Evolutionary conservation across 2,888 invertebrate genomes (phyloP).

Genomic region (Eudasyphora cyanicolor): DNA sequence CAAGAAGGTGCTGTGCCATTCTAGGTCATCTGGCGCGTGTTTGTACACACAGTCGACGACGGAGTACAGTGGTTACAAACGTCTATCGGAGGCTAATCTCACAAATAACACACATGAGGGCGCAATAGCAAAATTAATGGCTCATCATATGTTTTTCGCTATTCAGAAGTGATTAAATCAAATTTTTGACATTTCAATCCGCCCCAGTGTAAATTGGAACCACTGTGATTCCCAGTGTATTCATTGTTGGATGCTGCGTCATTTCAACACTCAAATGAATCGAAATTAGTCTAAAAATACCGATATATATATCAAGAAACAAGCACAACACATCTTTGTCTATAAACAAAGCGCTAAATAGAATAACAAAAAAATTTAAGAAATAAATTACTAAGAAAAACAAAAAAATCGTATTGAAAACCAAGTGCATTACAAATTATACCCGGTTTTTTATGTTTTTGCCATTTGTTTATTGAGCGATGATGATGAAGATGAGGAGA

Average conservation of each 20-base stretch:
- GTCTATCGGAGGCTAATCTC: background rate
- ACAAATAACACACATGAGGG: background rate
- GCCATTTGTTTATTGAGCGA: background rate
- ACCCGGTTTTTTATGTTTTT: background rate
- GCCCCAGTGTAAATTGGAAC: too few species aligned
- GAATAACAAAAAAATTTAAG: conserved; percentile 32
- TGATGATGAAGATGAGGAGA: background rate
- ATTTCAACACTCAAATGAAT: background rate
- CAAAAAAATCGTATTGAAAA: conserved; percentile 7
- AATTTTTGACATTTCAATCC: background rate
- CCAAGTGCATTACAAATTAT: conserved; percentile 20
- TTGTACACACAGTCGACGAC: background rate
- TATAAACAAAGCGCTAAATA: conserved; percentile 47
- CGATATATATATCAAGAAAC: background rate
- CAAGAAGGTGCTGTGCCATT: conserved; percentile 16
- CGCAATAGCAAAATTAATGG: too few species aligned
- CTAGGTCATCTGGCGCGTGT: conserved; percentile 7
- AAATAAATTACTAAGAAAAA: conserved; percentile 20
- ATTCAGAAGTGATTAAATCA: too few species aligned
- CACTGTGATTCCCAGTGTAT: background rate
- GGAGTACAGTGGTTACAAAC: background rate
- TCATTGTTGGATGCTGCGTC: background rate
- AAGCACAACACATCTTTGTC: background rate
- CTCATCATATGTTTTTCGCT: too few species aligned
- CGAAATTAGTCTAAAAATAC: background rate